Evolutionary conservation across 2,888 invertebrate genomes (phyloP).

Genomic region (Callyntrura sp.): DNA sequence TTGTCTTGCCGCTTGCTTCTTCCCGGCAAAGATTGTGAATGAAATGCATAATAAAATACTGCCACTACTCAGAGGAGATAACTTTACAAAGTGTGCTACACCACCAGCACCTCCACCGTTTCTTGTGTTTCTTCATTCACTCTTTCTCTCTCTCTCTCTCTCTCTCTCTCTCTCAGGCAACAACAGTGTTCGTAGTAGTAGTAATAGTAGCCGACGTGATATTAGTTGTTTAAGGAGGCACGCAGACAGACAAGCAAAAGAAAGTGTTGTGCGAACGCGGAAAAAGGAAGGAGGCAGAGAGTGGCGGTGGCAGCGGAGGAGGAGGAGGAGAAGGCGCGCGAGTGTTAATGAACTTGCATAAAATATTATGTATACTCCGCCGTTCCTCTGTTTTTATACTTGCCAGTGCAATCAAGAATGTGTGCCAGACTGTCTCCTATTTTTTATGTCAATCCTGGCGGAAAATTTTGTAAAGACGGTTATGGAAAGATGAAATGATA

Average conservation of each 20-base stretch:
- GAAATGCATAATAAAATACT: constrained; percentile 40
- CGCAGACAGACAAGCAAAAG: neutral
- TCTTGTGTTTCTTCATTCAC: neutral
- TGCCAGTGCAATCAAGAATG: neutral
- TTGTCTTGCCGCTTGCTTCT: neutral
- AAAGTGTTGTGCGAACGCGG: neutral
- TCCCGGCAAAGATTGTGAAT: constrained; percentile 26
- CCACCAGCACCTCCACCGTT: neutral
- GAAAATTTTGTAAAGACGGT: neutral
- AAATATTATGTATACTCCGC: constrained; percentile 1
- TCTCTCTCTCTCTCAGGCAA: neutral
- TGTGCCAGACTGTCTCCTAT: neutral
- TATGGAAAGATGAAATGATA: neutral
- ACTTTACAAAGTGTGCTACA: neutral
- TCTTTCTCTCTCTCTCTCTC: neutral
- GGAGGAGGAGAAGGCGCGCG: neutral
- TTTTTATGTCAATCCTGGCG: no score
- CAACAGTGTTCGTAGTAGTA: neutral
- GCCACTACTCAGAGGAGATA: neutral
- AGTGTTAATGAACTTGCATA: constrained; percentile 55
- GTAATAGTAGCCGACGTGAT: neutral
- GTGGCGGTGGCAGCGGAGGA: neutral
- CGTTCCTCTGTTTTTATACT: neutral
- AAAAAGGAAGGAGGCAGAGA: neutral
- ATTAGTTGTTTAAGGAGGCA: neutral